Evolutionary conservation across 2,797 vertebrate species (phyloP).

Genomic region (Ciconia nigra): DNA sequence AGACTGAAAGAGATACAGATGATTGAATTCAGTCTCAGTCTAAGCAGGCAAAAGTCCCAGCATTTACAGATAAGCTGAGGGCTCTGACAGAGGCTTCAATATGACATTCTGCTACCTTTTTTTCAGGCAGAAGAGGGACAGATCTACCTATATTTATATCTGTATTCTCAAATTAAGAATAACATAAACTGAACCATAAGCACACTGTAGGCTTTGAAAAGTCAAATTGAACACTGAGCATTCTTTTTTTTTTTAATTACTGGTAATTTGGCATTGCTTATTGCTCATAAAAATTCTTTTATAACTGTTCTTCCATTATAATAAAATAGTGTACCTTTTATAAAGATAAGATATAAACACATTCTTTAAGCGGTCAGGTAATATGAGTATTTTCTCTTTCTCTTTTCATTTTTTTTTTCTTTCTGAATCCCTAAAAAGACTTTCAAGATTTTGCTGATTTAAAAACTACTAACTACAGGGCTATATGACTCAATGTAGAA

Average conservation of each 20-base stretch:
- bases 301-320: background rate
- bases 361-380: background rate
- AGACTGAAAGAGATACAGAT: background rate
- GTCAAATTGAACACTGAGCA: background rate
- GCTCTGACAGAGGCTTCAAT: background rate
- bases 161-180: background rate
- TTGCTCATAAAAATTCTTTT: background rate
- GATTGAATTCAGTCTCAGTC: background rate
- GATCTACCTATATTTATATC: background rate
- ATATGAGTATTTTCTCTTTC: background rate
- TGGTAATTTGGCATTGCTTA: background rate
- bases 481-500: background rate
- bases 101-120: background rate
- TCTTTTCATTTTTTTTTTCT: rapidly evolving
- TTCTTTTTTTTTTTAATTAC: background rate
- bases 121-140: background rate
- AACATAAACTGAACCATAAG: background rate
- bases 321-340: background rate
- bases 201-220: background rate
- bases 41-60: background rate
- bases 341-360: background rate
- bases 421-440: background rate
- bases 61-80: background rate
- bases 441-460: background rate
- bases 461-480: background rate